Percentiles rank a stretch among this genome's conserved stretches.
These are phyloP conservation scores for Thelaira solivaga DNA, from an alignment of 2,888 invertebrate genomes.

Conservation along the genomic window DNA sequence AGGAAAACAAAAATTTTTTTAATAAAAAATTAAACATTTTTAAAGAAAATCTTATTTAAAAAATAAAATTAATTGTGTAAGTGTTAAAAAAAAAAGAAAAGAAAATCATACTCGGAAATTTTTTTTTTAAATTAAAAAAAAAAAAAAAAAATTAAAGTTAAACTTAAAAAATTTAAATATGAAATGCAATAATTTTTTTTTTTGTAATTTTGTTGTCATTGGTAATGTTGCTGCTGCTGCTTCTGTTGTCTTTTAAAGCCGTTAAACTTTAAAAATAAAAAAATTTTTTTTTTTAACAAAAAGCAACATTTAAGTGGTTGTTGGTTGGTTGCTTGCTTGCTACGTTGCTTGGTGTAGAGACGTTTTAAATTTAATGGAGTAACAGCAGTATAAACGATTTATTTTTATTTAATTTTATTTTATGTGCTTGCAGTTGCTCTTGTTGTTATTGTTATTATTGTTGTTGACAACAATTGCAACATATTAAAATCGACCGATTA, in stretches of 20 bases:
- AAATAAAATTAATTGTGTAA: conserved; percentile 33
- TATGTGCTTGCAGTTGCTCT: neutral
- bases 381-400: conserved; percentile 1
- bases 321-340: neutral
- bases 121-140: conserved; percentile 21
- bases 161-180: conserved; percentile 5
- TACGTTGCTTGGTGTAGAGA: conserved; percentile 5
- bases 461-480: conserved; percentile 57
- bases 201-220: conserved; percentile 27
- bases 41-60: neutral
- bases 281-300: conserved; percentile 17
- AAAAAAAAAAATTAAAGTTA: neutral
- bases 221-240: conserved; percentile 14
- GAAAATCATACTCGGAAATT: too few species aligned
- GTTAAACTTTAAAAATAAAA: conserved; percentile 59
- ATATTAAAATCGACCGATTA: conserved; percentile 39
- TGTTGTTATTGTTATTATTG: neutral
- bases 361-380: conserved; percentile 9
- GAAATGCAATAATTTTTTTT: conserved; percentile 5
- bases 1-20: neutral
- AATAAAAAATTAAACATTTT: neutral
- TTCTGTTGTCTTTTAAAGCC: conserved; percentile 20
- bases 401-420: neutral
- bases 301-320: conserved; percentile 49
- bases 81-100: conserved; percentile 5